phyloP scores from a whole-genome alignment of 2,797 vertebrate species.

The Borostomias antarcticus region DNA sequence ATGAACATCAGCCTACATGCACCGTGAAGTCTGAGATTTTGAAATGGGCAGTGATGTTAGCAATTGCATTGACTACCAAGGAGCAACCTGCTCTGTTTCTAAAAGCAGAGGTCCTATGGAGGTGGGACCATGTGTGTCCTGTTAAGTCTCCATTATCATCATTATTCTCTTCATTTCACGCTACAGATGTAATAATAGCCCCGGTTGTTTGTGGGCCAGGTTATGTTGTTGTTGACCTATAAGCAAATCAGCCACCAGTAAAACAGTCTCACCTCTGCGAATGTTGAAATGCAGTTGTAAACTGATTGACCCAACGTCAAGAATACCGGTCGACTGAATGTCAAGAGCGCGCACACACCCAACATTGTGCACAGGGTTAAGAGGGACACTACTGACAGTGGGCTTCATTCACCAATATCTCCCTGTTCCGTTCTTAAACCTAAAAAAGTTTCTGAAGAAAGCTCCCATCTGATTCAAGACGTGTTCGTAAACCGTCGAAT shows the following conservation, averaged over 20 bases:
- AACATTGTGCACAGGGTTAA: too few species aligned
- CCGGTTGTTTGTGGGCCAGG: not conserved
- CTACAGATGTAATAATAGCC: constrained; percentile 10
- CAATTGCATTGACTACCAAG: constrained; percentile 35
- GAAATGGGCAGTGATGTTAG: constrained; percentile 36
- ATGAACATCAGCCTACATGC: too few species aligned
- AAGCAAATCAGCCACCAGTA: not conserved
- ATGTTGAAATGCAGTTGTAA: not conserved
- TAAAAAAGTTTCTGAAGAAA: too few species aligned
- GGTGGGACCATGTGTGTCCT: constrained; percentile 9
- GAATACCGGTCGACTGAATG: too few species aligned
- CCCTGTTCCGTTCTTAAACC: too few species aligned
- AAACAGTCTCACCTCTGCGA: not conserved
- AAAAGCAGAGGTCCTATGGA: constrained; percentile 46
- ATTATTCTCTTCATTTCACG: constrained; percentile 35
- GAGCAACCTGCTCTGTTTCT: constrained; percentile 41
- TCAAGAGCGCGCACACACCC: too few species aligned
- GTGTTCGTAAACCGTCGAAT: too few species aligned
- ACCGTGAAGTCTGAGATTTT: not conserved
- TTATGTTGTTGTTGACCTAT: not conserved
- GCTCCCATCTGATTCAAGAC: too few species aligned
- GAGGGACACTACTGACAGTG: too few species aligned
- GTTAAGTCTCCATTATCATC: constrained; percentile 20
- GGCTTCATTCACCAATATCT: too few species aligned
- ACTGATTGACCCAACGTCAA: not conserved